phyloP scores from a whole-genome alignment of 2,113 vertebrate species.

The Saiga tatarica region DNA sequence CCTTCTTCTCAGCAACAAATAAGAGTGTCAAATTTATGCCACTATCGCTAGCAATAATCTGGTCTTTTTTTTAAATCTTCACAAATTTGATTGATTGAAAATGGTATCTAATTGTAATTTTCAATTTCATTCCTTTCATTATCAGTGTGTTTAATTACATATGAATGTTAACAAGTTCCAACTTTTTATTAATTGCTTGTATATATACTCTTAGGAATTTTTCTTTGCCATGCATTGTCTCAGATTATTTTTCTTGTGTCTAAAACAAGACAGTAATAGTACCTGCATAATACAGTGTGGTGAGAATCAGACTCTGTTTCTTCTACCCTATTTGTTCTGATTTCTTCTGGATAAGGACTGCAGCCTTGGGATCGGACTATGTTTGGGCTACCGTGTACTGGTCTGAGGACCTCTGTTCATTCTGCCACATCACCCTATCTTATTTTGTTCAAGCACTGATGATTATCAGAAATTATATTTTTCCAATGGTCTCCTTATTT shows the following conservation, averaged over 20 bases:
- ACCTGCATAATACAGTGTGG: not conserved
- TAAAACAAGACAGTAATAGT: not conserved
- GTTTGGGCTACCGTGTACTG: not conserved
- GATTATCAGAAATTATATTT: not conserved
- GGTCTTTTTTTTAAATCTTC: not conserved
- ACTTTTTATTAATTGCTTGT: not conserved
- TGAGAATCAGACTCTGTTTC: not conserved
- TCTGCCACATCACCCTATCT: not conserved
- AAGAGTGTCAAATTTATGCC: not conserved
- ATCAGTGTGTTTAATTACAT: not conserved
- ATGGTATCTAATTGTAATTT: not conserved
- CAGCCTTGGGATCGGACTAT: not conserved
- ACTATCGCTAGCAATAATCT: not conserved
- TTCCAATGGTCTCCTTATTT: not conserved
- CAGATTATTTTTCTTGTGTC: not conserved
- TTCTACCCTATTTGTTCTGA: not conserved
- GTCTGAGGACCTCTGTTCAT: not conserved
- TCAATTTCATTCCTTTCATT: constrained; percentile 2
- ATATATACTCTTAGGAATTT: not conserved
- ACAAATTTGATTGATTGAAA: constrained; percentile 17
- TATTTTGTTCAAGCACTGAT: not conserved
- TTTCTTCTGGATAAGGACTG: not conserved
- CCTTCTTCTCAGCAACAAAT: not conserved
- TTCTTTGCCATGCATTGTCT: not conserved
- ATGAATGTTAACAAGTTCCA: not conserved